Conservation (phyloP, 2,113 vertebrate species). For the Laticauda colubrina region DNA sequence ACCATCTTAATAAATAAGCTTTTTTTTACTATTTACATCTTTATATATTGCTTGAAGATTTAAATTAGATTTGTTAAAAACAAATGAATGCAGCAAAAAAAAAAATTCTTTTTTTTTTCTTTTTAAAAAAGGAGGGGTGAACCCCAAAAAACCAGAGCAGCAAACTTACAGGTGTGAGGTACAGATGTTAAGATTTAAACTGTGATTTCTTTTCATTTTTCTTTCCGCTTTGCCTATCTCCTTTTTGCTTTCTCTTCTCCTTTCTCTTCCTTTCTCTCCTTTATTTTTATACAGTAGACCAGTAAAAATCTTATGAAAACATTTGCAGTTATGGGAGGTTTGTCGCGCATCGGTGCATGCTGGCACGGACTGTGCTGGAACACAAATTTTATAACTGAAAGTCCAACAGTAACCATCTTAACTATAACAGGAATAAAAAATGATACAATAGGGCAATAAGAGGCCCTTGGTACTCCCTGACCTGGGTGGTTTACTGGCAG, state of each 20-base stretch:
- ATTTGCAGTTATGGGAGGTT: slow-evolving; percentile 71
- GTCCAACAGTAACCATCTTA: slow-evolving; percentile 72
- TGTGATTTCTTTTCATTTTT: slow-evolving; percentile 65
- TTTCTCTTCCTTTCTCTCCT: slow-evolving; percentile 35
- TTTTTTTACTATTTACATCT: slow-evolving; percentile 96
- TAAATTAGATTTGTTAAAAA: slow-evolving; percentile 86
- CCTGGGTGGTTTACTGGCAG: not conserved
- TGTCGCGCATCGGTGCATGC: slow-evolving; percentile 70
- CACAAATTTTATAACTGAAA: slow-evolving; percentile 71
- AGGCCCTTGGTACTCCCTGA: not conserved
- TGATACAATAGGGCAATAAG: slow-evolving; percentile 75
- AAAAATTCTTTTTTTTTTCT: not conserved
- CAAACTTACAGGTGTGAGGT: slow-evolving; percentile 97
- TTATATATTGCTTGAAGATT: slow-evolving; percentile 93
- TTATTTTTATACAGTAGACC: slow-evolving; percentile 84
- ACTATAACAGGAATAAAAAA: slow-evolving; percentile 76
- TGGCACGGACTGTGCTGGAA: slow-evolving; percentile 79
- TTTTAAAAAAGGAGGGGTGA: slow-evolving; percentile 46
- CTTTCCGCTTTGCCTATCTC: not conserved
- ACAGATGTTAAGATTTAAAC: slow-evolving; percentile 84
- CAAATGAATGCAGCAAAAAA: slow-evolving; percentile 66
- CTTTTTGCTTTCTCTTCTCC: not conserved
- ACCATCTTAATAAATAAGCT: slow-evolving; percentile 99
- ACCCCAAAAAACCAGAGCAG: slow-evolving; percentile 86
- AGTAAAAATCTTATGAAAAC: slow-evolving; percentile 79